Conservation (phyloP, 2,113 vertebrate genomes). For the Trinectes maculatus region DNA sequence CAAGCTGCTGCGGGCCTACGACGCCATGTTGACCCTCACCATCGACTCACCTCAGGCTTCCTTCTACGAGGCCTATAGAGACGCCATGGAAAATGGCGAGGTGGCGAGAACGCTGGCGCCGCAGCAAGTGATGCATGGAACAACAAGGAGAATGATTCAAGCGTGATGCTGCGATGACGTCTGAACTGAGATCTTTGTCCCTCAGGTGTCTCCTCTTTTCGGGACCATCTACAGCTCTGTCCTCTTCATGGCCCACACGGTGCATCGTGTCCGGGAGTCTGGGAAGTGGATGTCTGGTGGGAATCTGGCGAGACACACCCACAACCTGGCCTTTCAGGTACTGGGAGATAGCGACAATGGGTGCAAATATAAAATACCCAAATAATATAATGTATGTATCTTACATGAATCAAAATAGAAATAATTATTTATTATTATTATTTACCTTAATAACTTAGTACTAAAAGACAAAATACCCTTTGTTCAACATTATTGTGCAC, state of each 20-base stretch:
- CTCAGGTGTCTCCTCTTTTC: constrained; percentile 92
- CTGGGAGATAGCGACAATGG: too few species aligned
- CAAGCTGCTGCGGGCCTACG: constrained; percentile 82
- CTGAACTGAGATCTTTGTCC: background rate
- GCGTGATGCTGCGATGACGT: background rate
- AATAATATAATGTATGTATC: too few species aligned
- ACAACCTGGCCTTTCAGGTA: constrained; percentile 70
- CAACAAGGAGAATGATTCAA: background rate
- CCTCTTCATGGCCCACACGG: constrained; percentile 81
- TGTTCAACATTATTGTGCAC: too few species aligned
- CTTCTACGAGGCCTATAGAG: constrained; percentile 79
- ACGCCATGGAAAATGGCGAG: constrained; percentile 75
- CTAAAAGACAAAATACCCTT: too few species aligned
- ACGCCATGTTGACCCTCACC: constrained; percentile 83
- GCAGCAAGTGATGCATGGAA: constrained; percentile 68
- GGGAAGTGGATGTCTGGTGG: constrained; percentile 83
- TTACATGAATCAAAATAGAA: too few species aligned
- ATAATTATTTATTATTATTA: too few species aligned
- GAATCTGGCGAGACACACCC: constrained; percentile 77
- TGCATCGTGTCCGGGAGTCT: constrained; percentile 62
- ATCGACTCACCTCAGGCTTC: constrained; percentile 75
- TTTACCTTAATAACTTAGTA: too few species aligned
- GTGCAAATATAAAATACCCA: too few species aligned
- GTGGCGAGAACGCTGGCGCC: constrained; percentile 70
- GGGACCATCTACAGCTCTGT: constrained; percentile 92